These are phyloP conservation scores for Dichetophora obliterata DNA, from an alignment of 2,888 invertebrate species.

Conservation along the genomic window DNA sequence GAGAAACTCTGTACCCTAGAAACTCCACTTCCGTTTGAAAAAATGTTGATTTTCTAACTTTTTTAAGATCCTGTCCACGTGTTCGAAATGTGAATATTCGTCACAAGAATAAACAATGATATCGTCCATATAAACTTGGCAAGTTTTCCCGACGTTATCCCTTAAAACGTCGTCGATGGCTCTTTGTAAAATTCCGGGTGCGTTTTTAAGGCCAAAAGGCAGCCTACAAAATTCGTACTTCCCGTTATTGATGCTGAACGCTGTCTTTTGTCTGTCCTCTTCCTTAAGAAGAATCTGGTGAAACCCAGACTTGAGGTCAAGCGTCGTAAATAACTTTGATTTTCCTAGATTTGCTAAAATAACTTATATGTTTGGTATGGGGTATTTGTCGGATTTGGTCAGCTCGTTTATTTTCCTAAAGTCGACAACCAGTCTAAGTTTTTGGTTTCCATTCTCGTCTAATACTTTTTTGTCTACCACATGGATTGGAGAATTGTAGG, in stretches of 20 bases:
- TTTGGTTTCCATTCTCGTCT: constrained; percentile 36
- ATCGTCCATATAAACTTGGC: no score
- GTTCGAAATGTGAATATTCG: no score
- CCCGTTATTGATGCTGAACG: constrained; percentile 30
- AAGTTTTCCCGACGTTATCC: no score
- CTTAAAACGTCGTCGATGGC: no score
- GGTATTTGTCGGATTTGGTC: constrained; percentile 11
- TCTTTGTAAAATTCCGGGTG: no score
- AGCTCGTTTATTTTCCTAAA: constrained; percentile 41
- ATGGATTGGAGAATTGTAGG: not conserved
- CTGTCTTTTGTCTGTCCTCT: constrained; percentile 35
- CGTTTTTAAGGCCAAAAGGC: constrained; percentile 28
- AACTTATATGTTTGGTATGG: constrained; percentile 9
- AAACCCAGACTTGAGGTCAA: constrained; percentile 35
- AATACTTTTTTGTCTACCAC: not conserved
- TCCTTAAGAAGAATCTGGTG: constrained; percentile 31
- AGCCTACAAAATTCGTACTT: constrained; percentile 41
- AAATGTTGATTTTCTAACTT: no score
- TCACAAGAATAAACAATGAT: no score
- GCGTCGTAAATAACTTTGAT: constrained; percentile 29
- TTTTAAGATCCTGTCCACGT: no score
- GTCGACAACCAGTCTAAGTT: constrained; percentile 40
- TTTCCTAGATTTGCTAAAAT: constrained; percentile 30
- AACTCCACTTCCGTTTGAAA: no score
- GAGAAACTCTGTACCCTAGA: constrained; percentile 40